Conservation (phyloP, 2,113 vertebrate genomes). For the Phalacrocorax brasilianus region DNA sequence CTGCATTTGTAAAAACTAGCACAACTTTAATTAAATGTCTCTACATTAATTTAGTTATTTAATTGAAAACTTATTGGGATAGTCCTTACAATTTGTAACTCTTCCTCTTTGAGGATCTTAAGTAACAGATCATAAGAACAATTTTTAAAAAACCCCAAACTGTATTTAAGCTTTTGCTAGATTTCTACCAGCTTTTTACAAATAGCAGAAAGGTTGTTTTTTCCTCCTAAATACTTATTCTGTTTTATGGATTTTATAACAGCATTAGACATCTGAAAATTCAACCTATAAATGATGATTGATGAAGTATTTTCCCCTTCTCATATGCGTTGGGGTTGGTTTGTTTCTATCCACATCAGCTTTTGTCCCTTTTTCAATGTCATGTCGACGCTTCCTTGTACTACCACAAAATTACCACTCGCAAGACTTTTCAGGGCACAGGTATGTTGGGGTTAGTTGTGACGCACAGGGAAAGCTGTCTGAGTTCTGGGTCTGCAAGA, state of each 20-base stretch:
- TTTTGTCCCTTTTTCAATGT: not conserved
- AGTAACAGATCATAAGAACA: constrained; percentile 30
- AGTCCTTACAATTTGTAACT: constrained; percentile 68
- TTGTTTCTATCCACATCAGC: not conserved
- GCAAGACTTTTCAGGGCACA: not conserved
- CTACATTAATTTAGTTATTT: constrained; percentile 76
- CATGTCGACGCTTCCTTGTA: accelerated
- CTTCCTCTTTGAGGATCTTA: constrained; percentile 54
- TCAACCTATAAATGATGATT: not conserved
- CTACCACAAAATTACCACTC: not conserved
- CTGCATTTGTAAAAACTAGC: constrained; percentile 75
- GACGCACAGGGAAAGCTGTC: not conserved
- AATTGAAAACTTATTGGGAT: constrained; percentile 75
- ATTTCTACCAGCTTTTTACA: constrained; percentile 2
- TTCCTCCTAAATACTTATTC: not conserved
- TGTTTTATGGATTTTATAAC: constrained; percentile 7
- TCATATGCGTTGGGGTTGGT: accelerated
- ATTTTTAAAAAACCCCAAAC: not conserved
- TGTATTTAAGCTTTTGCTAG: constrained; percentile 29
- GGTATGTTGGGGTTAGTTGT: not conserved
- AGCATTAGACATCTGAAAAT: not conserved
- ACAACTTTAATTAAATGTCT: constrained; percentile 79
- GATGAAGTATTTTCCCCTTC: not conserved
- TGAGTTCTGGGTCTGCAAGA: not conserved
- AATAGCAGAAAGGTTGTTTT: not conserved